These are phyloP conservation scores for Chaetura pelagica DNA, from an alignment of 2,113 vertebrate genomes.

Conservation along the genomic window DNA sequence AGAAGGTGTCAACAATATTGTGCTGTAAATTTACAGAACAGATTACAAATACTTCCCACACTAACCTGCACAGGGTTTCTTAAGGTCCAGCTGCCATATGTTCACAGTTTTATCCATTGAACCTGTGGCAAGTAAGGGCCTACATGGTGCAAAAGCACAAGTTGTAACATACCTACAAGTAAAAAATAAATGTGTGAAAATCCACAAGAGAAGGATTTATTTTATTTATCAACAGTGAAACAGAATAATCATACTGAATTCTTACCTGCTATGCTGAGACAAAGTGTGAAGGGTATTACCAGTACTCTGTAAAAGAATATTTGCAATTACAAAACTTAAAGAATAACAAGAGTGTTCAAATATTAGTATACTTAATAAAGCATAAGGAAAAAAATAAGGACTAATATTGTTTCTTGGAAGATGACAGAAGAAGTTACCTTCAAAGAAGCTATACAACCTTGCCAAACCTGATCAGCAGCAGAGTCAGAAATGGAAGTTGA, in stretches of 20 bases:
- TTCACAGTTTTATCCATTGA: constrained; percentile 92
- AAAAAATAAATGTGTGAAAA: constrained; percentile 2
- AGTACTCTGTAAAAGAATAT: constrained; percentile 74
- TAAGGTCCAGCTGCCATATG: constrained; percentile 83
- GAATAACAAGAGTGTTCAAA: not conserved
- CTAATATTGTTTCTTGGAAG: not conserved
- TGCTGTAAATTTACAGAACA: not conserved
- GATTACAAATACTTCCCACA: not conserved
- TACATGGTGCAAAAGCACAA: constrained; percentile 85
- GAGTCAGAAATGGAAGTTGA: not conserved
- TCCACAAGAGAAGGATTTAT: not conserved
- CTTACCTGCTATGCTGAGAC: constrained; percentile 86
- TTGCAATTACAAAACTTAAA: not conserved
- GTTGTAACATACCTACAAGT: constrained; percentile 87
- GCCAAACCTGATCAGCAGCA: not conserved
- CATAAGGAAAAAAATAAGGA: not conserved
- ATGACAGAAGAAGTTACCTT: not conserved
- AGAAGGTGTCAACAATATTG: not conserved
- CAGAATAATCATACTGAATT: not conserved
- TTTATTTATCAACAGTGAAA: not conserved
- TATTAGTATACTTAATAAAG: not conserved
- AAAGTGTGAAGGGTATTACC: constrained; percentile 82
- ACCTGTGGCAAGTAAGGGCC: constrained; percentile 87
- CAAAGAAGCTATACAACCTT: not conserved
- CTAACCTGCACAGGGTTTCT: constrained; percentile 75